These are phyloP conservation scores for Diachasma alloeum DNA, from an alignment of 1,140 invertebrate genomes.

Conservation along the genomic window DNA sequence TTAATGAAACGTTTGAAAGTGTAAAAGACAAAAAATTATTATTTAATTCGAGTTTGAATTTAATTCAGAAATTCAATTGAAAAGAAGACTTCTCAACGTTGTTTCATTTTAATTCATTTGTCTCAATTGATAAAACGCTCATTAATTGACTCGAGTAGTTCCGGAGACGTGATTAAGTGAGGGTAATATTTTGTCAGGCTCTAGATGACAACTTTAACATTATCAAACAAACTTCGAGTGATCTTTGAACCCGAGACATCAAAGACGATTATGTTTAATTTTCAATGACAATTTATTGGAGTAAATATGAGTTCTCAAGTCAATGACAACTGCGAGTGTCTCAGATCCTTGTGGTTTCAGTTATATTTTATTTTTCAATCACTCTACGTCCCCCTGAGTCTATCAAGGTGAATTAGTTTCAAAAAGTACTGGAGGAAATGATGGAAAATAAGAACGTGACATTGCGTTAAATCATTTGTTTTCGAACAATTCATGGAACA, in stretches of 20 bases:
- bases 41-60: no score
- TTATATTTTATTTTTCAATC: neutral
- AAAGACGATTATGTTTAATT: neutral
- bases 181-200: neutral
- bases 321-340: neutral
- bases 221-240: neutral
- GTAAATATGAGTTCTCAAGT: neutral
- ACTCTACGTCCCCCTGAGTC: neutral
- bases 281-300: neutral
- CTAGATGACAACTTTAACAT: neutral
- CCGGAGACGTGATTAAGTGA: neutral
- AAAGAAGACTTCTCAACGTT: neutral
- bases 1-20: no score
- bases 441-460: no score
- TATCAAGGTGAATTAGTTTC: no score
- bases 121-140: neutral
- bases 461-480: no score
- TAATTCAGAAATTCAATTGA: no score
- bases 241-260: neutral
- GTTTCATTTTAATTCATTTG: neutral
- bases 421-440: no score
- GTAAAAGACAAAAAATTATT: no score
- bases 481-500: no score
- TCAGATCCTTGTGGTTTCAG: neutral
- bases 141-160: neutral